These are phyloP conservation scores for Camponotus pennsylvanicus DNA, from an alignment of 1,140 invertebrate species.

Conservation along the genomic window DNA sequence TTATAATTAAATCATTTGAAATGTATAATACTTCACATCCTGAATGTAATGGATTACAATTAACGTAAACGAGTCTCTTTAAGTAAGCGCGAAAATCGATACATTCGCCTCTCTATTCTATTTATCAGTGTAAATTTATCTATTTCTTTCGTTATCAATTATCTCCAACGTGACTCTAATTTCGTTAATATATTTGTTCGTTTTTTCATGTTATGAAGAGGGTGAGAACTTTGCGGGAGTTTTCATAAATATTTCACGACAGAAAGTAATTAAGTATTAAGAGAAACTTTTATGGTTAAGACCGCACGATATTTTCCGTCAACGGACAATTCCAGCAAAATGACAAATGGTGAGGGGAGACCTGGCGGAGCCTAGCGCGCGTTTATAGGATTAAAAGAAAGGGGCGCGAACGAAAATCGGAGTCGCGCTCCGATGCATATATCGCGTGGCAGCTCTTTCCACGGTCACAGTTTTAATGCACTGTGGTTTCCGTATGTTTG, in stretches of 20 bases:
- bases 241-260: conserved; percentile 28
- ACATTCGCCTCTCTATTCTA: background rate
- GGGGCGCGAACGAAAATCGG: background rate
- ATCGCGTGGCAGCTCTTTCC: background rate
- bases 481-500: background rate
- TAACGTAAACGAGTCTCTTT: background rate
- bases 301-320: conserved; percentile 40
- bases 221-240: background rate
- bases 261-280: conserved; percentile 45
- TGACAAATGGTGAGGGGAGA: conserved; percentile 23
- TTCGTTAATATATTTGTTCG: conserved; percentile 8
- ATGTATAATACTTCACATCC: background rate
- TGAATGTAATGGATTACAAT: background rate
- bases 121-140: background rate
- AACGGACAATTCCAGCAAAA: conserved; percentile 30
- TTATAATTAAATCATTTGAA: background rate
- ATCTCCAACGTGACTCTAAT: background rate
- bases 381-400: conserved; percentile 53
- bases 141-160: conserved; percentile 13
- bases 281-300: conserved; percentile 25
- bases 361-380: background rate
- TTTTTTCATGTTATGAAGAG: background rate
- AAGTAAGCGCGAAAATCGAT: background rate
- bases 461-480: background rate
- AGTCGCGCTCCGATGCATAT: background rate